Evolutionary conservation across 2,888 invertebrate species (phyloP).

Genomic region (Carpatolechia fugitivella): DNA sequence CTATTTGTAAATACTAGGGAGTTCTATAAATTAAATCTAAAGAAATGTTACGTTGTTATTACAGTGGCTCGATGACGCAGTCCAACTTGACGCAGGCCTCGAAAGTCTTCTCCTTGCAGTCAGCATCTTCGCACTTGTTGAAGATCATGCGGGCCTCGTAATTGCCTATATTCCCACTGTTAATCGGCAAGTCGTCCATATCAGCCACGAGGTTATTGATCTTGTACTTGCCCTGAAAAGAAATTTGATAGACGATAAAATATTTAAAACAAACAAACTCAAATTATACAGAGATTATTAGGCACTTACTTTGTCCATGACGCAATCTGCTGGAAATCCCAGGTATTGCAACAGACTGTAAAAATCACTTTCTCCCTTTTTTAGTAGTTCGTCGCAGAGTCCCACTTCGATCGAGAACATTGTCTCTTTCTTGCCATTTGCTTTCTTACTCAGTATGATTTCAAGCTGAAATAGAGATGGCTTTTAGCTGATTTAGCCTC

Average conservation of each 20-base stretch:
- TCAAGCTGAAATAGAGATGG: constrained; percentile 36
- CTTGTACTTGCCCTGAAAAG: constrained; percentile 39
- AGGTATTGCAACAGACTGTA: constrained; percentile 37
- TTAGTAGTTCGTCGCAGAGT: constrained; percentile 42
- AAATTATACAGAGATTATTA: no score
- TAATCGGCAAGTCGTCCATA: constrained; percentile 40
- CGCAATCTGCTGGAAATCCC: constrained; percentile 44
- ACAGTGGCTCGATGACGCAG: constrained; percentile 39
- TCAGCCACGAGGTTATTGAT: constrained; percentile 41
- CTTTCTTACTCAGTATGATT: constrained; percentile 42
- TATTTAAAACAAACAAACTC: no score
- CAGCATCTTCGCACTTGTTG: constrained; percentile 32
- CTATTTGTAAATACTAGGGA: no score
- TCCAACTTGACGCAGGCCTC: constrained; percentile 41
- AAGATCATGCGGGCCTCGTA: constrained; percentile 42
- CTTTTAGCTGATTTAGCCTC: no score
- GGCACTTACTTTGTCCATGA: no score
- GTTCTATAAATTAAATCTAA: no score
- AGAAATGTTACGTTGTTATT: background rate
- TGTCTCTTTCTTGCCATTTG: constrained; percentile 38
- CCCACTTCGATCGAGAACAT: constrained; percentile 43
- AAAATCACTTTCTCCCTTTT: constrained; percentile 35
- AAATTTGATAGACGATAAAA: no score
- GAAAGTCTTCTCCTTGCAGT: constrained; percentile 35
- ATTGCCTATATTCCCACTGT: constrained; percentile 39